A percentile compares a stretch with the other conserved stretches of the same genome.
phyloP scores from a whole-genome alignment of 2,797 vertebrate species.

The Hephaestus fuliginosus region DNA sequence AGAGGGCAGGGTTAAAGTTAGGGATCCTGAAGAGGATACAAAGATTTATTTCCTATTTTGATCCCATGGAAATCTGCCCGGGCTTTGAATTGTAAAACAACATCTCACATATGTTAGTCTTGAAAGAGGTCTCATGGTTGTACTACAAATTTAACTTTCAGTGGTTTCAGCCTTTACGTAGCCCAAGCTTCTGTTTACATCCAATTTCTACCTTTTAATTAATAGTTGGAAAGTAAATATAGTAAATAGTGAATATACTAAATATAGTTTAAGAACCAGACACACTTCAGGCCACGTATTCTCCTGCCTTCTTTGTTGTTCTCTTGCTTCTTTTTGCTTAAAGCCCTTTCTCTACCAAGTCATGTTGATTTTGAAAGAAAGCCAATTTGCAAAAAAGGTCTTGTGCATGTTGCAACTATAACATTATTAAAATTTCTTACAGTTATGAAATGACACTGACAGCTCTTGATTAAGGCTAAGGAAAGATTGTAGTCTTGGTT shows the following conservation, averaged over 20 bases:
- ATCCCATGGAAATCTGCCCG: not conserved
- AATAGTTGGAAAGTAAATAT: not conserved
- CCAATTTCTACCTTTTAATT: not conserved
- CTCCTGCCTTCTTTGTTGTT: not conserved
- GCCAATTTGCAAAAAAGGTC: too few species aligned
- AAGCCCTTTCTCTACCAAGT: not conserved
- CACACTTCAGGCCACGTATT: not conserved
- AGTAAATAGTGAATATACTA: not conserved
- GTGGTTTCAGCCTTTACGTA: not conserved
- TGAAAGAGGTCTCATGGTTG: not conserved
- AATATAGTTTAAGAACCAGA: not conserved
- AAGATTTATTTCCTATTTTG: conserved; percentile 7
- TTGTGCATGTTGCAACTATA: too few species aligned
- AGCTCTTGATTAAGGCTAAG: not conserved
- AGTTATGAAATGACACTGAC: not conserved
- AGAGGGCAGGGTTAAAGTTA: conserved; percentile 25
- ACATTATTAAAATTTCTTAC: not conserved
- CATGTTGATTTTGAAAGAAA: not conserved
- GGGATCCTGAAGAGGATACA: not conserved
- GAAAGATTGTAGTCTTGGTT: not conserved
- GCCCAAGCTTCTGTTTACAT: too few species aligned
- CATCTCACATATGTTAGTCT: not conserved
- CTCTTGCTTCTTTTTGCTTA: not conserved
- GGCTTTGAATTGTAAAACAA: not conserved
- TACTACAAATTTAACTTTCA: not conserved